Base-by-base conservation (phyloP, 2,113 vertebrate species). In the Corydoras maculifer region DNA sequence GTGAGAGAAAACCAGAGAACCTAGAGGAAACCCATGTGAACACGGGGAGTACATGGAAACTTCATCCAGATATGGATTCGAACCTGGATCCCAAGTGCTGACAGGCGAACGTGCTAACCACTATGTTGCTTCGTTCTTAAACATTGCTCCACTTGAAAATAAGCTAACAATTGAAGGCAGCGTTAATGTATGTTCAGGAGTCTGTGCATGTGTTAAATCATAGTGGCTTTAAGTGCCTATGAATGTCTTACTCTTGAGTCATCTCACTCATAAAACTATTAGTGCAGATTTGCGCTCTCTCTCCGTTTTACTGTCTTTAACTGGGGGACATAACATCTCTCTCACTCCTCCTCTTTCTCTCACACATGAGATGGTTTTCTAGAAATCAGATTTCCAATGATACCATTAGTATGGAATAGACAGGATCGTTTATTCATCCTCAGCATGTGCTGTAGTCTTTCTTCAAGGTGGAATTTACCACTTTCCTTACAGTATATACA, bases 301-400 rank as follows among this genome's bases (percentile, higher is more conserved):
- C 53, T 25, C 53, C 15, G n/a, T 64, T 30, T 73, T 55, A 60
- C 70, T 54, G 57, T 48, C 60, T 64, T 25, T 43, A 5, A 43
- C 35, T 43, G 35, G 35, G 35, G 35, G 35, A 43, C 35, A 43
- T 43, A 43, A 43, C 35, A 43, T 62, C 68, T 35, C 58, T 11
- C 35, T 50, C 18, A 10, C 61, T 43, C 61, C 43, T 31, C 55
- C 62, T 48, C 35, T 65, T 31, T 58, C 70, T 14, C 61, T 12
- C 31, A 43, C 61, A 55, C 60, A 54, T 35, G 15, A 15, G 5
- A 57, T 68, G 69, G 69, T 67, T 76, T 77, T 80, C 59, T 68
- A 78, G 70, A 78, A 78, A 80, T 78, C 75, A 68, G 73, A 77
- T 81, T 82, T 78, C 43, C 58, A 58, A 62, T 76, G 74, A 78